Percentiles rank a stretch among this genome's conserved stretches.
Evolutionary conservation across 2,797 vertebrate species (phyloP).

Genomic region (Nasua narica): DNA sequence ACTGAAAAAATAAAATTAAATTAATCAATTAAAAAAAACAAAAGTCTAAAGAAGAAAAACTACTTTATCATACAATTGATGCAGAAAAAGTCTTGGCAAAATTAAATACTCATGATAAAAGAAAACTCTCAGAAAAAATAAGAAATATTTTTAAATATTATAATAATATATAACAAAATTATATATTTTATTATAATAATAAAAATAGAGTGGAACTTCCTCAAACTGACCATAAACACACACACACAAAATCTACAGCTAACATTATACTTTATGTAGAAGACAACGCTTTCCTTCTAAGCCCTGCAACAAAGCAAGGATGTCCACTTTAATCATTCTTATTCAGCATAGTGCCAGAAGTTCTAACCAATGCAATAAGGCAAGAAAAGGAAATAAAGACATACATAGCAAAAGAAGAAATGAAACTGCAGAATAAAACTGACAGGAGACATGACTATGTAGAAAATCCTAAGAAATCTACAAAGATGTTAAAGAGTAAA

Average conservation of each 20-base stretch:
- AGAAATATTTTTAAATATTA: neutral
- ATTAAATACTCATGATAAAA: neutral
- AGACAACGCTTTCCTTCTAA: neutral
- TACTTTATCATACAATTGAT: neutral
- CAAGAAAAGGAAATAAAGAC: conserved; percentile 12
- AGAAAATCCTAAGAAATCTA: neutral
- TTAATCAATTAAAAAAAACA: no score
- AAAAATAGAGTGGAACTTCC: neutral
- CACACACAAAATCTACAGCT: neutral
- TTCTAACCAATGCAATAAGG: neutral
- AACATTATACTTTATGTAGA: neutral
- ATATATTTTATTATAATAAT: no score
- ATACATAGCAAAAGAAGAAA: neutral
- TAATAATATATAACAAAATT: no score
- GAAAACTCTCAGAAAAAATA: neutral
- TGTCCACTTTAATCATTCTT: neutral
- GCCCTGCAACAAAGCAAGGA: neutral
- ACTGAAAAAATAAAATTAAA: no score
- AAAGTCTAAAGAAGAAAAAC: neutral
- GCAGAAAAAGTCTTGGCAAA: conserved; percentile 24
- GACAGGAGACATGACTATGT: neutral
- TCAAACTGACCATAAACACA: neutral
- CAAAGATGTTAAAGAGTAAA: neutral
- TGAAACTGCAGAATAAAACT: neutral
- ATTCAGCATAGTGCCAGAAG: neutral